These are phyloP conservation scores for Eupithecia dodoneata DNA, from an alignment of 2,888 invertebrate species.

Conservation along the genomic window DNA sequence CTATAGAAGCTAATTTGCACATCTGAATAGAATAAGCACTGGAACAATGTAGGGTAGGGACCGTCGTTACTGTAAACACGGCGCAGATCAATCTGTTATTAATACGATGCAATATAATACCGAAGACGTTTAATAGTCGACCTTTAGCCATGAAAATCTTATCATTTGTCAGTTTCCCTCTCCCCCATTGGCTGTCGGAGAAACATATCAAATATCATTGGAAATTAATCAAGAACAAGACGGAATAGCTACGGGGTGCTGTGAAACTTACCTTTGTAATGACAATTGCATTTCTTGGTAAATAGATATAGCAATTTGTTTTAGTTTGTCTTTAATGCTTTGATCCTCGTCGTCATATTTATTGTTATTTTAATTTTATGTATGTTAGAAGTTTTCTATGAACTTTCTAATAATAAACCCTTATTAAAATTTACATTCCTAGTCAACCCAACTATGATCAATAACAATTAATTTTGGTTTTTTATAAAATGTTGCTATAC, in stretches of 20 bases:
- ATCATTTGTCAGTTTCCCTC: conserved; percentile 75
- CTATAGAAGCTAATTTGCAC: neutral
- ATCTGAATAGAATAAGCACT: neutral
- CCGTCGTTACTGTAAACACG: conserved; percentile 16
- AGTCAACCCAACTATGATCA: neutral
- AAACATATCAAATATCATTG: conserved; percentile 80
- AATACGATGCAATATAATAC: conserved; percentile 63
- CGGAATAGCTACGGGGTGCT: conserved; percentile 52
- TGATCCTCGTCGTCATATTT: conserved; percentile 28
- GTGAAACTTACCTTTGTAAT: conserved; percentile 47
- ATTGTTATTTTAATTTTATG: neutral
- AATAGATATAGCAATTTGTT: conserved; percentile 43
- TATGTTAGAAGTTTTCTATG: neutral
- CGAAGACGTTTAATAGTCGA: conserved; percentile 66
- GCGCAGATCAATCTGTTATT: conserved; percentile 50
- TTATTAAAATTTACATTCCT: neutral
- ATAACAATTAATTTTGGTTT: neutral
- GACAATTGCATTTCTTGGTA: conserved; percentile 44
- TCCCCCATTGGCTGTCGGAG: conserved; percentile 67
- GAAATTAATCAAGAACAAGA: conserved; percentile 74
- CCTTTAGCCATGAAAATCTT: conserved; percentile 71
- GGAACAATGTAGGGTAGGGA: neutral
- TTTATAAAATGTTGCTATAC: neutral
- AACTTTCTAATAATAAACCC: neutral
- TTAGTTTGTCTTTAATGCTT: conserved; percentile 37